Base-by-base conservation (phyloP, 2,888 invertebrate genomes). In the Erebia epiphron region DNA sequence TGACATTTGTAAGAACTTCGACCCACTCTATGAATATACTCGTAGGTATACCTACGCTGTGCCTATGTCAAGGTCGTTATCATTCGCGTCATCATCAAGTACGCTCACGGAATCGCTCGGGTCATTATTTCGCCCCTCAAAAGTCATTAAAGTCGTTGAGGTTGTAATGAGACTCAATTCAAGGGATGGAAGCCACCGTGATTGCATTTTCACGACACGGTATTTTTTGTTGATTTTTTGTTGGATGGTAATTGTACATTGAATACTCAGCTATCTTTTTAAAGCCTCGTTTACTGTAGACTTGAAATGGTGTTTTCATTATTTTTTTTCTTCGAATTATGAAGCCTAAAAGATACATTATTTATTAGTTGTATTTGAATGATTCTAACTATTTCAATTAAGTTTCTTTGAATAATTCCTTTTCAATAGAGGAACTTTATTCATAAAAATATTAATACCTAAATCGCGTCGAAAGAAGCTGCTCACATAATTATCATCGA, bases 101-200 rank as follows among this genome's bases (percentile, higher is more conserved):
- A 43, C 63, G 43, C 21, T 49, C 58, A 52, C 52, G 54, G 64
- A 70, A 65, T 58, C 58, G 63, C 64, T 54, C 62, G 43, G 18
- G 50, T 69, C 72, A 54, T 72, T 73, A 70, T 69, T 60, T 64
- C 41, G 52, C 54, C 68, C 63, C 70, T 67, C 35, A 58, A 62
- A 68, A 65, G 65, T 72, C 73, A 71, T 74, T 72, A 70, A 70
- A 68, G 68, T 61, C 58, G 70, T 67, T 65, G 64, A 74, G 72
- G 57, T 70, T 69, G 74, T 73, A 69, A 74, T 67, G 70, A 74
- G 68, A 70, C 52, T 72, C 72, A 67, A 72, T 69, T 74, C 67
- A 70, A 72, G 68, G 62, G 68, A 56, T 73, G 68, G 50, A 54
- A 73, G 58, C 67, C 68, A 61, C 60, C 66, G 52, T 70, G 72